Percentiles rank a stretch among this genome's conserved stretches.
phyloP scores from a whole-genome alignment of 2,113 vertebrate species.

The Cyprinodon variegatus region DNA sequence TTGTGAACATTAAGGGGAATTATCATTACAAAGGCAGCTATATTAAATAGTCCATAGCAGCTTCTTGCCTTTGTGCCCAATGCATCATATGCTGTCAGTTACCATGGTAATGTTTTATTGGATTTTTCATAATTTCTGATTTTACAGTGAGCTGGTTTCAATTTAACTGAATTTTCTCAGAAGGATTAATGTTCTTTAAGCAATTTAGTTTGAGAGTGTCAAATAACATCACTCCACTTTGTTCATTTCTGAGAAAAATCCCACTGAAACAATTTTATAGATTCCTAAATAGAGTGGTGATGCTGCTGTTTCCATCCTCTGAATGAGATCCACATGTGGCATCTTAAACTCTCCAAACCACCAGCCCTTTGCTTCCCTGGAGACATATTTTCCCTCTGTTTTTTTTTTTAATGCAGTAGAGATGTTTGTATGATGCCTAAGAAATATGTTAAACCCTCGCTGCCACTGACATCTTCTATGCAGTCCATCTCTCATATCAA shows the following conservation, averaged over 20 bases:
- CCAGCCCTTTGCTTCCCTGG: conserved; percentile 18
- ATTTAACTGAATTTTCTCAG: conserved; percentile 2
- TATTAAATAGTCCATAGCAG: not conserved
- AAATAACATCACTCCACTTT: conserved; percentile 19
- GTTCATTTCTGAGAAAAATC: conserved; percentile 37
- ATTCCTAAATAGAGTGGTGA: conserved; percentile 48
- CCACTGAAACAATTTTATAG: conserved; percentile 29
- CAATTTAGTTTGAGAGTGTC: not conserved
- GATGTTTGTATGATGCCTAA: conserved; percentile 14
- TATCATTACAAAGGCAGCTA: not conserved
- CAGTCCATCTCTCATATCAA: conserved; percentile 45
- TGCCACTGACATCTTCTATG: conserved; percentile 21
- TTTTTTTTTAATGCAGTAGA: not conserved
- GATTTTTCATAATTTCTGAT: not conserved
- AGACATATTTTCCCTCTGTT: conserved; percentile 36
- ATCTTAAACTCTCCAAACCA: conserved; percentile 57
- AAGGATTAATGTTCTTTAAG: not conserved
- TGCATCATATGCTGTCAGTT: not conserved
- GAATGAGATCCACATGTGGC: conserved; percentile 69
- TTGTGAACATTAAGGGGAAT: no score
- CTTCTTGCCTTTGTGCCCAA: not conserved
- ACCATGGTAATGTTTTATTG: not conserved
- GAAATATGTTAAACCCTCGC: conserved; percentile 28
- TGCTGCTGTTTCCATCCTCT: conserved; percentile 58
- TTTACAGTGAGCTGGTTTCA: not conserved